Conservation (phyloP, 2,797 vertebrate species). For the Pachyuromys duprasi region DNA sequence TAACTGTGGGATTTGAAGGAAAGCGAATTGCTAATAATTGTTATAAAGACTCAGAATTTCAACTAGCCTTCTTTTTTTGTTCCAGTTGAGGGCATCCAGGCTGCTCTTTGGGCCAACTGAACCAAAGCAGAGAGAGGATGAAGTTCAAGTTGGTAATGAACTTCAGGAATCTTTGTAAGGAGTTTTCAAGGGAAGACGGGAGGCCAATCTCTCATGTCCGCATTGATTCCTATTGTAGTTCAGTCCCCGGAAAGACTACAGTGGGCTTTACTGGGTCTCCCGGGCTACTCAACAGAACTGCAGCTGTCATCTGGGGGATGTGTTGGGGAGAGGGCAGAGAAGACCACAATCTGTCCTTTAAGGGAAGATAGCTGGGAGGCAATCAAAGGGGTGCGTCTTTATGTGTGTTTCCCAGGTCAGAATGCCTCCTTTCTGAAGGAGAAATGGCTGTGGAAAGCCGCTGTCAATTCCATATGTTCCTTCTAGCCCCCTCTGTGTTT, state of each 20-base stretch:
- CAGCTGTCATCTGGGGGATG: not conserved
- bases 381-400: not conserved
- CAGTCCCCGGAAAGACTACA: not conserved
- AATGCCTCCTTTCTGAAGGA: not conserved
- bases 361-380: constrained; percentile 7
- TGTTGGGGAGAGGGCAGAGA: not conserved
- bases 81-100: not conserved
- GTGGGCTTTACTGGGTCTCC: not conserved
- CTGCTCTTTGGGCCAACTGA: not conserved
- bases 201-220: not conserved
- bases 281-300: not conserved
- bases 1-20: constrained; percentile 49
- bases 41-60: not conserved
- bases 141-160: not conserved
- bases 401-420: not conserved
- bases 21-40: constrained; percentile 23
- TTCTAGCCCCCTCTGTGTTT: not conserved
- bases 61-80: not conserved
- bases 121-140: not conserved
- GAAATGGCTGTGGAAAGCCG: not conserved
- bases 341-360: constrained; percentile 32
- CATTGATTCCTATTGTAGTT: not conserved
- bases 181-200: not conserved
- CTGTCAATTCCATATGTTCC: not conserved
- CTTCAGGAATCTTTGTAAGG: not conserved